Evolutionary conservation across 2,888 invertebrate species (phyloP).

Genomic region (Bimastos eiseni): DNA sequence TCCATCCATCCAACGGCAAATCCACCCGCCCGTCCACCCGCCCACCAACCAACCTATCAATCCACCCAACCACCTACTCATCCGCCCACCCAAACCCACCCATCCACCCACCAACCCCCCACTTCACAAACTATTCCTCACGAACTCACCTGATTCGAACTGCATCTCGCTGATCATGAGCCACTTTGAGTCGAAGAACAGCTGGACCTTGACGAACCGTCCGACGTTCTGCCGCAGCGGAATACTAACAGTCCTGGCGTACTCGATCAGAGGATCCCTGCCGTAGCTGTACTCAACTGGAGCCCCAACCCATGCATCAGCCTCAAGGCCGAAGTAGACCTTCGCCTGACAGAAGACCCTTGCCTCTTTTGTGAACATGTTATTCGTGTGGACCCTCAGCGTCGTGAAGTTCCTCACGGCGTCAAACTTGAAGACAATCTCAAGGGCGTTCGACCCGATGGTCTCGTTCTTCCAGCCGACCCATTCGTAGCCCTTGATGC

Average conservation of each 20-base stretch:
- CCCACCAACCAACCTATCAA: too few relatives aligned
- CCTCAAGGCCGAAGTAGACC: conserved; percentile 70
- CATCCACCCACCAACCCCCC: background rate
- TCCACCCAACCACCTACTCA: too few relatives aligned
- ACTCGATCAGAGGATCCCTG: conserved; percentile 79
- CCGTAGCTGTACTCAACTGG: conserved; percentile 71
- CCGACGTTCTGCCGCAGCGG: conserved; percentile 81
- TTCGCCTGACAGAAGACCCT: conserved; percentile 81
- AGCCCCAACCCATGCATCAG: conserved; percentile 23
- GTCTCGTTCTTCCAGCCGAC: conserved; percentile 78
- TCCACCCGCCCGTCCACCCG: too few relatives aligned
- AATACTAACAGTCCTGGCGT: conserved; percentile 79
- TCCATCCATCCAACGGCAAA: too few relatives aligned
- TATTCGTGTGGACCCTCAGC: conserved; percentile 80
- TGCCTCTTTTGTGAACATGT: conserved; percentile 81
- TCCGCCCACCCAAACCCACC: too few relatives aligned
- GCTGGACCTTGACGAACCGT: conserved; percentile 74
- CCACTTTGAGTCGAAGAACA: conserved; percentile 82
- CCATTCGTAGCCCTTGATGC: conserved; percentile 76
- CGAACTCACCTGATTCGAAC: conserved; percentile 75
- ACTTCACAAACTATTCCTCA: conserved; percentile 3
- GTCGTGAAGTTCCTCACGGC: conserved; percentile 82
- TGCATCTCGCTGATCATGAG: conserved; percentile 86
- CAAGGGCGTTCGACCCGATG: conserved; percentile 70
- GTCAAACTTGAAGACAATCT: conserved; percentile 84